phyloP scores from a whole-genome alignment of 2,113 vertebrate species.

The Butorides virescens region DNA sequence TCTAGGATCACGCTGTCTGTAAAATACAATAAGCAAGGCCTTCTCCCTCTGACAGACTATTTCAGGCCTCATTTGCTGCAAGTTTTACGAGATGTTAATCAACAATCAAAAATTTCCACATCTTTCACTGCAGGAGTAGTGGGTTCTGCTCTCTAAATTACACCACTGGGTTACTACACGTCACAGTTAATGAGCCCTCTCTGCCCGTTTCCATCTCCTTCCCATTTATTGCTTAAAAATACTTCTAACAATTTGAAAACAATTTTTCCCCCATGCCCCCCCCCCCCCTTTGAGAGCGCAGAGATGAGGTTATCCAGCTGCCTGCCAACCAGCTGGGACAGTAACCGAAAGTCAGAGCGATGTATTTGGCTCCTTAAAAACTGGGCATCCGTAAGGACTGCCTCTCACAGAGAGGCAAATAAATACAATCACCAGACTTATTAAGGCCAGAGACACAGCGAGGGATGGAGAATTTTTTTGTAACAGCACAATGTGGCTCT shows the following conservation, averaged over 20 bases:
- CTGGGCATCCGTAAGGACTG: not conserved
- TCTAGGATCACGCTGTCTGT: not conserved
- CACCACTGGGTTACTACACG: not conserved
- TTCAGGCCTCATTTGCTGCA: not conserved
- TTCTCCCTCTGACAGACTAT: not conserved
- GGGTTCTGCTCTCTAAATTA: not conserved
- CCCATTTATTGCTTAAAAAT: not conserved
- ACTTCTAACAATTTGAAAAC: not conserved
- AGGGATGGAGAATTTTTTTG: not conserved
- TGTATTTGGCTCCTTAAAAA: not conserved
- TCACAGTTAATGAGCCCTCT: not conserved
- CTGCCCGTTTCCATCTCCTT: not conserved
- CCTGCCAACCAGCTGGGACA: not conserved
- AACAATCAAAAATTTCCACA: not conserved
- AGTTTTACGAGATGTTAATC: not conserved
- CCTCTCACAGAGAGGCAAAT: not conserved
- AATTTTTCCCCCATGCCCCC: no score
- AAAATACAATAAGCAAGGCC: not conserved
- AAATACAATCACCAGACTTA: not conserved
- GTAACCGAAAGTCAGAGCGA: rapidly evolving
- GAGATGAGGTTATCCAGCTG: not conserved
- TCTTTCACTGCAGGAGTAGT: not conserved
- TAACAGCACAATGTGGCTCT: not conserved
- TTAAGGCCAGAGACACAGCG: not conserved
- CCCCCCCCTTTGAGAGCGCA: rapidly evolving